phyloP scores from a whole-genome alignment of 2,888 invertebrate genomes.

The Fissipunctia ypsillon region DNA sequence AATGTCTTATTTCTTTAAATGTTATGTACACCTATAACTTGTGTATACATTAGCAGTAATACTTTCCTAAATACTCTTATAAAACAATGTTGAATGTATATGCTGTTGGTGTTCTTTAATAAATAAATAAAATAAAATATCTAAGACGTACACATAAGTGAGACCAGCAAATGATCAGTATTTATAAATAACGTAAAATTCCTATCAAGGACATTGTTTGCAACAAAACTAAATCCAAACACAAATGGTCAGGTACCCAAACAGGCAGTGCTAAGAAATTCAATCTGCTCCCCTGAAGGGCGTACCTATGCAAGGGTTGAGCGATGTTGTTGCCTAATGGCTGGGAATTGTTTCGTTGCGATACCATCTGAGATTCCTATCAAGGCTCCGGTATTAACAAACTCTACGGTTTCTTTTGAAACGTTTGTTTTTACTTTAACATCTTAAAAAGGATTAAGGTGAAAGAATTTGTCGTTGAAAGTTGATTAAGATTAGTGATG shows the following conservation, averaged over 20 bases:
- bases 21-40: no score
- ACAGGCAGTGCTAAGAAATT: conserved; percentile 70
- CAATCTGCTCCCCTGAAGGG: conserved; percentile 72
- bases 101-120: no score
- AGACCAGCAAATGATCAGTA: background rate
- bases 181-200: background rate
- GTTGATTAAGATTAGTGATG: conserved; percentile 2
- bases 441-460: conserved; percentile 5
- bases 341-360: conserved; percentile 64
- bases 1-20: no score
- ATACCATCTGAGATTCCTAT: conserved; percentile 62
- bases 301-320: conserved; percentile 70
- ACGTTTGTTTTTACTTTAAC: conserved; percentile 15
- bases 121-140: no score
- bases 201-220: background rate
- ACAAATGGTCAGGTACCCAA: conserved; percentile 50
- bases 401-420: conserved; percentile 41
- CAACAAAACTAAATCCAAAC: conserved; percentile 19
- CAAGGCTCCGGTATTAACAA: conserved; percentile 44
- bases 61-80: no score
- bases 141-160: background rate
- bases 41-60: no score
- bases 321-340: conserved; percentile 72
- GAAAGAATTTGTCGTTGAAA: background rate
- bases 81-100: no score